phyloP scores from a whole-genome alignment of 2,888 invertebrate species.

The Stegophylla sp. region DNA sequence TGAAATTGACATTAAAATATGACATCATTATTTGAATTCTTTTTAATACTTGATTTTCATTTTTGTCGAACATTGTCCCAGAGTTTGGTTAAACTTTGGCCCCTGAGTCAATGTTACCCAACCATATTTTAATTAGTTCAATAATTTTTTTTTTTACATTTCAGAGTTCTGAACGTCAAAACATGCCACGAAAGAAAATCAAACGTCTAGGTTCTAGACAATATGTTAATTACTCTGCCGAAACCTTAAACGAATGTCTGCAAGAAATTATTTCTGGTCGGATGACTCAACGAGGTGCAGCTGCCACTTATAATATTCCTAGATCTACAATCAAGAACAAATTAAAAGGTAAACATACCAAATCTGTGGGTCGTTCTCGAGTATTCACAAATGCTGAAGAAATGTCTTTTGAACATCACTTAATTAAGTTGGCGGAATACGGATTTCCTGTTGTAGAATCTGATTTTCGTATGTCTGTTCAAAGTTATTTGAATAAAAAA shows the following conservation, averaged over 20 bases:
- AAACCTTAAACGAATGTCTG: conserved; percentile 58
- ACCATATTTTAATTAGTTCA: conserved; percentile 3
- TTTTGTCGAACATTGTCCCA: conserved; percentile 17
- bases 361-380: conserved; percentile 43
- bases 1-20: not conserved
- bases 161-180: not conserved
- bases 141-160: not conserved
- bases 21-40: not conserved
- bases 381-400: conserved; percentile 62
- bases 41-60: conserved; percentile 16
- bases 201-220: conserved; percentile 3
- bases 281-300: conserved; percentile 60
- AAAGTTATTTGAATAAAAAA: conserved; percentile 57
- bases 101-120: conserved; percentile 2
- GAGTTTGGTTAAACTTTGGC: conserved; percentile 5
- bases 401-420: conserved; percentile 60
- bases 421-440: conserved; percentile 61
- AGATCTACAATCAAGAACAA: conserved; percentile 60
- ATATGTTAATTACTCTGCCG: conserved; percentile 59
- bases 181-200: not conserved
- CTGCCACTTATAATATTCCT: conserved; percentile 57
- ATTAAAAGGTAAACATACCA: conserved; percentile 60
- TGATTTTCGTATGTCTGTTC: conserved; percentile 33
- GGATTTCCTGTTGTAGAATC: conserved; percentile 62
- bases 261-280: conserved; percentile 40